These are phyloP conservation scores for Trichonephila clavipes DNA, from an alignment of 1,140 invertebrate genomes.

Conservation along the genomic window DNA sequence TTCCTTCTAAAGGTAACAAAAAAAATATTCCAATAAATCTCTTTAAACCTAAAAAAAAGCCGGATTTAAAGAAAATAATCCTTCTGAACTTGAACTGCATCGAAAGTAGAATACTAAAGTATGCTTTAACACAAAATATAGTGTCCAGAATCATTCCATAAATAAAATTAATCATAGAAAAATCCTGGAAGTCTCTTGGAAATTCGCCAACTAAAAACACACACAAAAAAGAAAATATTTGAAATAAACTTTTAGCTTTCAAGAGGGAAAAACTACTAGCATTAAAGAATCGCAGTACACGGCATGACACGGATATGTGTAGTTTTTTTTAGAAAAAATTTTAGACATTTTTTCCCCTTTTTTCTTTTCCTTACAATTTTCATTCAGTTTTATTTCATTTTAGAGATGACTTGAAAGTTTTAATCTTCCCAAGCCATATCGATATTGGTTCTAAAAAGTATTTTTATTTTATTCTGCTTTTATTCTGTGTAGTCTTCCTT, in stretches of 20 bases:
- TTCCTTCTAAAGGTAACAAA: neutral
- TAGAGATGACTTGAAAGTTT: constrained; percentile 2
- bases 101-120: constrained; percentile 41
- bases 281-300: constrained; percentile 19
- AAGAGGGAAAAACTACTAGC: neutral
- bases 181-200: constrained; percentile 19
- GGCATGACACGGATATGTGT: constrained; percentile 31
- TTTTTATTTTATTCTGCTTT: neutral
- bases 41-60: constrained; percentile 33
- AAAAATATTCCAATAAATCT: constrained; percentile 28
- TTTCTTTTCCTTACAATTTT: neutral
- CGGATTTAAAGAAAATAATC: constrained; percentile 54
- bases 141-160: constrained; percentile 27
- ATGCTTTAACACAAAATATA: constrained; percentile 58
- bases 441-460: neutral
- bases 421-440: constrained; percentile 14
- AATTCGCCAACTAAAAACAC: constrained; percentile 4
- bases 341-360: no score
- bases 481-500: neutral
- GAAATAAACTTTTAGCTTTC: constrained; percentile 33
- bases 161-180: constrained; percentile 63
- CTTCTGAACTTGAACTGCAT: constrained; percentile 58
- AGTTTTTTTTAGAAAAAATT: neutral
- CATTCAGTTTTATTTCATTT: constrained; percentile 40
- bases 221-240: constrained; percentile 12